Evolutionary conservation across 2,113 vertebrate species (phyloP), one percentile per base, ranked within the genome.

Genomic region (Circaetus cinerascens): DNA sequence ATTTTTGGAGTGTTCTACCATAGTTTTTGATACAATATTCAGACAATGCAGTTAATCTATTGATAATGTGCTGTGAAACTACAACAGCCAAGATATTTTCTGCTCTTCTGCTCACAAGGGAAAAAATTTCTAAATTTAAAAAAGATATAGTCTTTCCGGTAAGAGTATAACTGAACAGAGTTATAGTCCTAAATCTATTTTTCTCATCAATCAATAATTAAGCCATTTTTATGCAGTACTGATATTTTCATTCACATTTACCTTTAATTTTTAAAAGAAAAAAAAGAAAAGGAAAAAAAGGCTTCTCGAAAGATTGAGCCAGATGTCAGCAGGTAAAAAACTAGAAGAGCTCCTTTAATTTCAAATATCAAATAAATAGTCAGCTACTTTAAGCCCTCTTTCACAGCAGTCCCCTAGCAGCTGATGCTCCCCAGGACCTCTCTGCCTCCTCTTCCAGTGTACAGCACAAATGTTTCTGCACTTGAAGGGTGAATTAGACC

Each of bases 121-220:
- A 72, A 43, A 34, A 2, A 10, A 5, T 4, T n/a, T 75, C 4
- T 50, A 45, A 55, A 85, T 81, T 84, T 23, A 26, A 32, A 75
- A 64, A 53, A 15, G 0, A 3, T 23, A 8, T 10, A 64, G 5
- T 53, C 34, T 88, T 72, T 82, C 20, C 1, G 2, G 6, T 32
- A 56, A 71, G 10, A 55, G 8, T 38, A 63, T 41, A 51, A 67
- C 3, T 34, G 22, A 75, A n/a, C 63, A 55, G 15, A 67, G 18
- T 59, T 82, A 34, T 7, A 55, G 7, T 34, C 4, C n/a, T 79
- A 73, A 78, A 25, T 40, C 9, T 40, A 40, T 8, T 57, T 95
- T 88, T 48, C 32, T 53, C 69, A 43, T n/a, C 5, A 46, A 38
- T 41, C 10, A 48, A 43, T 27, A 95, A 46, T 69, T 56, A 73